Evolutionary conservation across 1,140 invertebrate species (phyloP), one percentile per base, ranked within the genome.

Genomic region (Diplogasteroides magnus): DNA sequence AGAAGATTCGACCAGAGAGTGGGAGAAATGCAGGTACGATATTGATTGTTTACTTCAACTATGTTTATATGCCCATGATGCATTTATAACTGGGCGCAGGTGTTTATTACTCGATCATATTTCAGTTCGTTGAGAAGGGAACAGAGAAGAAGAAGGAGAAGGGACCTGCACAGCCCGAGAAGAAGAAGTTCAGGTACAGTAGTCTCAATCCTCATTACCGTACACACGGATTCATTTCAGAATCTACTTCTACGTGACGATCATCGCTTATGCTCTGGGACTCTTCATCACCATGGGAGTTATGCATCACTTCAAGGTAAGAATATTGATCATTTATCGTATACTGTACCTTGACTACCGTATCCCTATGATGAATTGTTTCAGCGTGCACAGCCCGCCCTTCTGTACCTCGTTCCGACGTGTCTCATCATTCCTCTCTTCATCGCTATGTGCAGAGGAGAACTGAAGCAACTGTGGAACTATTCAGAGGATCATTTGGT

Each of bases 1-100:
- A 87, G 98, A 19, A 88, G 97, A 77, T 99, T 97, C 86, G 97
- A 99, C 67, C 86, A 98, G 19, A 88, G 96, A 77, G 97, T 97
- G 86, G 74, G 71, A 14, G 55, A 67, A 0, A 77, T 76, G 68
- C 66, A 72, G 23, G 37, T 61, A 3, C 26, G 37, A 48, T 48
- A 48, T 6, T 11, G 37, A 6, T 48, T 11, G 37, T 48, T 48
- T 48, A 48, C 37, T 19, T 11, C 37, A 6, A n/a, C 19, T 48
- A 11, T 48, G 37, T 48, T 48, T 48, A 48, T 6, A 48, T 48
- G 6, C 19, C 6, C 37, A 48, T 48, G 6, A 11, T 48, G 6
- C 37, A 48, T 48, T 19, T 48, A 11, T 48, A 11, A 19, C 19
- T 48, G 6, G 19, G 6, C 6, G 6, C 6, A 48, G 6, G 6